Conservation (phyloP, 2,888 invertebrate species). For the Dorcus hopei region DNA sequence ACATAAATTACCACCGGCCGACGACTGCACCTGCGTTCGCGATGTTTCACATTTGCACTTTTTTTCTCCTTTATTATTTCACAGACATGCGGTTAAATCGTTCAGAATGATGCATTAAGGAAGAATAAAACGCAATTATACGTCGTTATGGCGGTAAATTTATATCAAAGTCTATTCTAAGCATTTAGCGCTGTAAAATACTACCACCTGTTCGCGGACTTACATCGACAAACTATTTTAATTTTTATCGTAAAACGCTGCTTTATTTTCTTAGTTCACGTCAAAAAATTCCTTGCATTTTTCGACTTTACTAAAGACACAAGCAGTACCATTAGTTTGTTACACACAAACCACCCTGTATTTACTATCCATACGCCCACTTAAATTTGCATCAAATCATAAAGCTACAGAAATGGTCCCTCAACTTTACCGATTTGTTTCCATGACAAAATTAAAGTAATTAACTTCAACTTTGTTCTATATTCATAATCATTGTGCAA, state of each 20-base stretch:
- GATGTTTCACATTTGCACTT: conserved; percentile 13
- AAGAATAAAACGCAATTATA: conserved; percentile 41
- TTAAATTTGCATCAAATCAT: no score
- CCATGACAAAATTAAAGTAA: no score
- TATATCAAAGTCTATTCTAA: conserved; percentile 37
- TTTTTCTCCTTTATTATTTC: conserved; percentile 37
- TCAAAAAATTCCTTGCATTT: no score
- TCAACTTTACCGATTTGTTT: no score
- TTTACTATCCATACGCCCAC: no score
- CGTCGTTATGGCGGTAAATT: conserved; percentile 40
- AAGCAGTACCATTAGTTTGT: not conserved
- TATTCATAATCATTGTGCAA: no score
- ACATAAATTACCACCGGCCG: conserved; percentile 27
- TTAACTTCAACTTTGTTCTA: no score
- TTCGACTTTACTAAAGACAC: no score
- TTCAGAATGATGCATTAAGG: conserved; percentile 40
- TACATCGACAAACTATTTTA: conserved; percentile 17
- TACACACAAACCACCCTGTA: no score
- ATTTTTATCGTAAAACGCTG: not conserved
- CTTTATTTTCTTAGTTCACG: not conserved
- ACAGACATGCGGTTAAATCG: conserved; percentile 45
- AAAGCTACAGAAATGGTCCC: no score
- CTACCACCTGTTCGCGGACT: conserved; percentile 24
- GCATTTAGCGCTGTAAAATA: conserved; percentile 38
- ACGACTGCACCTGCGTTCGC: conserved; percentile 33